phyloP scores from a whole-genome alignment of 2,113 vertebrate genomes.

The Gymnogyps californianus region DNA sequence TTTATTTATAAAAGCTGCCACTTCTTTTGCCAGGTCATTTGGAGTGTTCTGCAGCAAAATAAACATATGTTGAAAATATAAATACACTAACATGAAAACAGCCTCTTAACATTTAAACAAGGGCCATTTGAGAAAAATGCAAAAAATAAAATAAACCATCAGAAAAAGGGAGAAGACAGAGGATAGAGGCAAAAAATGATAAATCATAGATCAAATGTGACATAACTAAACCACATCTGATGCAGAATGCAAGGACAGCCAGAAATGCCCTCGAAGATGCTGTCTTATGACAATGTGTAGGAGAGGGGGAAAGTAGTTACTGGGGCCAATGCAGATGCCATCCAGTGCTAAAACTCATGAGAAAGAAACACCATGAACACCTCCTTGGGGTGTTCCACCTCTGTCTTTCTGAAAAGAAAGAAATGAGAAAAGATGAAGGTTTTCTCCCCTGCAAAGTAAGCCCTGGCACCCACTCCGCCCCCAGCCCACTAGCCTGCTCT shows the following conservation, averaged over 20 bases:
- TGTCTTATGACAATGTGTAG: not conserved
- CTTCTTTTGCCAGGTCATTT: conserved; percentile 11
- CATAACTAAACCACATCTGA: not conserved
- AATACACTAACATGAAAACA: not conserved
- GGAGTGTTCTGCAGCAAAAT: not conserved
- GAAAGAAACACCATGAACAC: not conserved
- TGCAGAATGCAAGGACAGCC: not conserved
- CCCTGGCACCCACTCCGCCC: accelerated
- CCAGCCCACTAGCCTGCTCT: not conserved
- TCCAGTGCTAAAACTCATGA: not conserved
- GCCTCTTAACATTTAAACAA: not conserved
- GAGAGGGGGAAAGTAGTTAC: not conserved
- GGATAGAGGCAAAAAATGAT: not conserved
- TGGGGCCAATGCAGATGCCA: not conserved
- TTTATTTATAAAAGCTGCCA: conserved; percentile 7
- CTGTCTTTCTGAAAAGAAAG: not conserved
- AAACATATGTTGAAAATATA: conserved; percentile 24
- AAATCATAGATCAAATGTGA: not conserved
- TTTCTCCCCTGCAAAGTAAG: not conserved
- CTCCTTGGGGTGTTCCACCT: not conserved
- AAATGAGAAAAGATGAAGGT: not conserved
- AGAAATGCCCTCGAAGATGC: not conserved
- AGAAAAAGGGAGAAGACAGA: not conserved
- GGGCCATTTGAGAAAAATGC: not conserved
- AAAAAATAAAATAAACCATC: not conserved